These are phyloP conservation scores for Sphecodes monilicornis DNA, from an alignment of 2,888 invertebrate genomes.

Conservation along the genomic window DNA sequence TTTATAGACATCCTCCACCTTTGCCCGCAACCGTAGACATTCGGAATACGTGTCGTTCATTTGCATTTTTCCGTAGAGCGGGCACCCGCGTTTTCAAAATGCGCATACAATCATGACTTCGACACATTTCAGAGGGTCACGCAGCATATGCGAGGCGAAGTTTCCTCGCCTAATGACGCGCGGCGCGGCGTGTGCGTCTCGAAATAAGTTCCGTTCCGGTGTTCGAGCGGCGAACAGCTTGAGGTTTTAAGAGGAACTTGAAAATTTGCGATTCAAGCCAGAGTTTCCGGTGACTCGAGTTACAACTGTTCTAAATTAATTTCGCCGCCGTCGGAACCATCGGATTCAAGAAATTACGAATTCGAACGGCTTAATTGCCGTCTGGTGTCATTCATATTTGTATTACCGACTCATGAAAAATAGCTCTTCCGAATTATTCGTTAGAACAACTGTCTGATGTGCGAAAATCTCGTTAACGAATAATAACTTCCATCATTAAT, in stretches of 20 bases:
- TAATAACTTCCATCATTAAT: neutral
- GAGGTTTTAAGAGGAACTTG: conserved; percentile 46
- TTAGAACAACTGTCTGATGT: neutral
- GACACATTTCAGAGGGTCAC: neutral
- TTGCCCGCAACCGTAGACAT: neutral
- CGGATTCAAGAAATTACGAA: conserved; percentile 31
- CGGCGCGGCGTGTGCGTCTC: conserved; percentile 26
- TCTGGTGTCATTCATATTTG: neutral
- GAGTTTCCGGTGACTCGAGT: conserved; percentile 36
- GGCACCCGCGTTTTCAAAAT: neutral
- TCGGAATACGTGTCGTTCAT: neutral
- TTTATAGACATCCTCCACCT: neutral
- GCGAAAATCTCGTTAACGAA: neutral
- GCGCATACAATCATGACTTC: conserved; percentile 4
- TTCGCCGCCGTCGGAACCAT: conserved; percentile 31
- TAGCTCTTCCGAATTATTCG: neutral
- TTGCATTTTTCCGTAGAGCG: neutral
- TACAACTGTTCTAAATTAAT: conserved; percentile 47
- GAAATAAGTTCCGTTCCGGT: conserved; percentile 37
- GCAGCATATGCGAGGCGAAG: conserved; percentile 17
- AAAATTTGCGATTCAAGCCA: conserved; percentile 46
- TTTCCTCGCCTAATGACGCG: conserved; percentile 34
- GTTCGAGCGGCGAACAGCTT: conserved; percentile 29
- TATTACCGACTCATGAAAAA: neutral
- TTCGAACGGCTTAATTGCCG: conserved; percentile 21